phyloP scores from a whole-genome alignment of 2,797 vertebrate species.

The Sarcophilus harrisii region DNA sequence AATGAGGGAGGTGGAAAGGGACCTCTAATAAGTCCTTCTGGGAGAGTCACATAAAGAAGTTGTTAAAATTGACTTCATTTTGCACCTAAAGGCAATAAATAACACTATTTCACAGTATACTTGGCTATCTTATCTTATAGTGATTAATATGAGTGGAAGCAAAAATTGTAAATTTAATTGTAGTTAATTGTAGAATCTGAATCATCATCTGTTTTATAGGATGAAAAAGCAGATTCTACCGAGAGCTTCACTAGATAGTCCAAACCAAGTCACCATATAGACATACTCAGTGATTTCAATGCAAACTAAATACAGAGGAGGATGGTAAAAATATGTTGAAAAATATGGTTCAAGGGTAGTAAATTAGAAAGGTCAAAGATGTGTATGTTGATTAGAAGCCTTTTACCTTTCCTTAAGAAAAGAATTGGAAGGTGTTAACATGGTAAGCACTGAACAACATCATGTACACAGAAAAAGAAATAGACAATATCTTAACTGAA shows the following conservation, averaged over 20 bases:
- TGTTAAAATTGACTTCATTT: background rate
- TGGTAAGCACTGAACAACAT: background rate
- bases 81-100: background rate
- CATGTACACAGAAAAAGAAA: background rate
- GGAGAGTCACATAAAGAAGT: background rate
- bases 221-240: background rate
- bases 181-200: background rate
- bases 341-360: background rate
- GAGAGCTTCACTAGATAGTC: background rate
- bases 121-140: background rate
- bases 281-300: background rate
- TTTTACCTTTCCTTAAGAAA: background rate
- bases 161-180: background rate
- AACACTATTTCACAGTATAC: background rate
- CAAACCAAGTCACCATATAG: background rate
- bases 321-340: background rate
- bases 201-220: background rate
- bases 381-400: background rate
- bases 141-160: background rate
- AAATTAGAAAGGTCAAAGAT: background rate
- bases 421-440: background rate
- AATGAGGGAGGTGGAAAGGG: background rate
- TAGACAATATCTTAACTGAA: background rate
- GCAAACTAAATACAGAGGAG: background rate
- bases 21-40: background rate